Conservation (phyloP, 2,797 vertebrate genomes). For the Setipinna tenuifilis region DNA sequence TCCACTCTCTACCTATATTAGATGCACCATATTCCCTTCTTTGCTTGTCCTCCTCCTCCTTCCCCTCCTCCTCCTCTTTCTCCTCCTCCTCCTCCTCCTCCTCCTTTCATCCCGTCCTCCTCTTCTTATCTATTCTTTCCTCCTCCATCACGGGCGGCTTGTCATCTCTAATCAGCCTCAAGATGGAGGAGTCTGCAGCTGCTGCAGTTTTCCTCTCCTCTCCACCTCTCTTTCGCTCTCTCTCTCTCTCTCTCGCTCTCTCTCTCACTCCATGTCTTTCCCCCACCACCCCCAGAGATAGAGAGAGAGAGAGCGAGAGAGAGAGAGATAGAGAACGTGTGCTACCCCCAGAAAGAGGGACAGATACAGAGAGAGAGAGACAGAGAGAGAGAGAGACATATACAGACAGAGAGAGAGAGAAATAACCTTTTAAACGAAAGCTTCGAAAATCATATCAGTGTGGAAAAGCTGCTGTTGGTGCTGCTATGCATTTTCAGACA, state of each 20-base stretch:
- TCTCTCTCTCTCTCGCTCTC: too few species aligned
- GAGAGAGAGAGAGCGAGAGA: not conserved
- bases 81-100: not conserved
- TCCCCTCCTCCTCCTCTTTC: too few species aligned
- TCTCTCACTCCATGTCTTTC: too few species aligned
- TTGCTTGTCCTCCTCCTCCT: not conserved
- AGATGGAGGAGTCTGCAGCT: constrained; percentile 5
- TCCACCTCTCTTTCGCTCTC: too few species aligned
- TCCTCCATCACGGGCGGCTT: constrained; percentile 16
- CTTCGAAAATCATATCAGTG: not conserved
- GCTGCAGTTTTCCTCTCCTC: not conserved
- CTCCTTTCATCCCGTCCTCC: not conserved
- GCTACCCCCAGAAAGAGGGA: too few species aligned
- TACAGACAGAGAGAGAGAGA: not conserved
- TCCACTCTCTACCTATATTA: not conserved
- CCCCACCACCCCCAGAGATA: not conserved
- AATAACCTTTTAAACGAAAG: not conserved
- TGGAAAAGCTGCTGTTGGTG: not conserved
- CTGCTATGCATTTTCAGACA: not conserved
- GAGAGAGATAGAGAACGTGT: not conserved
- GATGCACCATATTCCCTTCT: not conserved
- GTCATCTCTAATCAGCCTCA: constrained; percentile 19
- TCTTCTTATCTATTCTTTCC: not conserved
- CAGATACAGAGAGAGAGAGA: not conserved
- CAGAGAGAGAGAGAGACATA: not conserved